Conservation (phyloP, 1,140 invertebrate genomes). For the Drosophila chauvacae region DNA sequence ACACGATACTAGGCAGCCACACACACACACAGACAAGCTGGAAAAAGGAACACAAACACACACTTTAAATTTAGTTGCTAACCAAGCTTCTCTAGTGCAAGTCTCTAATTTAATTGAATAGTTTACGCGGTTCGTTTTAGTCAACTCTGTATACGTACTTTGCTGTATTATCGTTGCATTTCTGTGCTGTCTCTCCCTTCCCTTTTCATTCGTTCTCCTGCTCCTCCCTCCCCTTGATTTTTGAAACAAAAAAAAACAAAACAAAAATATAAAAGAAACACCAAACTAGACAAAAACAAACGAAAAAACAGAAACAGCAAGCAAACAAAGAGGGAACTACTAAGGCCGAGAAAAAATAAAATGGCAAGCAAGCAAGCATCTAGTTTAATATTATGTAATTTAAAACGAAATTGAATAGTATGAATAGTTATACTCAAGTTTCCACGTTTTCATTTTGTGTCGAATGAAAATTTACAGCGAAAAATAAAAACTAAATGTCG, state of each 20-base stretch:
- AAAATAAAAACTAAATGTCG: slow-evolving; percentile 80
- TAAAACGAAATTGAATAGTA: slow-evolving; percentile 77
- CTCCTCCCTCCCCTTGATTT: slow-evolving; percentile 16
- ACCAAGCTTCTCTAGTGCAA: slow-evolving; percentile 20
- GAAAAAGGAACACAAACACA: slow-evolving; percentile 17
- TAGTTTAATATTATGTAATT: slow-evolving; percentile 82
- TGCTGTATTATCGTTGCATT: slow-evolving; percentile 72
- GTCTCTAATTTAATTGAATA: slow-evolving; percentile 61
- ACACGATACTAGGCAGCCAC: no score
- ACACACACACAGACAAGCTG: slow-evolving; percentile 17
- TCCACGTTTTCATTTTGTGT: slow-evolving; percentile 74
- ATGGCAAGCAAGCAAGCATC: slow-evolving; percentile 72
- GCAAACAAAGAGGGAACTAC: slow-evolving; percentile 42
- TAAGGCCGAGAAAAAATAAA: slow-evolving; percentile 30
- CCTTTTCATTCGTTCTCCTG: not conserved
- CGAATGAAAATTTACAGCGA: slow-evolving; percentile 76
- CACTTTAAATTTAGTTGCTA: slow-evolving; percentile 44
- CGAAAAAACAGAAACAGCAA: slow-evolving; percentile 27
- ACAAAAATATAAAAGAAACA: slow-evolving; percentile 20
- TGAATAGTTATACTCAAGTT: slow-evolving; percentile 78
- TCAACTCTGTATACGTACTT: slow-evolving; percentile 46
- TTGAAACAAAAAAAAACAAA: not conserved
- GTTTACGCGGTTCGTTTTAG: slow-evolving; percentile 65
- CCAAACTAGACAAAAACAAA: slow-evolving; percentile 57
- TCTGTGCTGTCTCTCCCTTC: slow-evolving; percentile 30